A percentile compares a stretch with the other conserved stretches of the same genome.
Conservation (phyloP, 2,113 vertebrate species). For the Pelmatolapia mariae region DNA sequence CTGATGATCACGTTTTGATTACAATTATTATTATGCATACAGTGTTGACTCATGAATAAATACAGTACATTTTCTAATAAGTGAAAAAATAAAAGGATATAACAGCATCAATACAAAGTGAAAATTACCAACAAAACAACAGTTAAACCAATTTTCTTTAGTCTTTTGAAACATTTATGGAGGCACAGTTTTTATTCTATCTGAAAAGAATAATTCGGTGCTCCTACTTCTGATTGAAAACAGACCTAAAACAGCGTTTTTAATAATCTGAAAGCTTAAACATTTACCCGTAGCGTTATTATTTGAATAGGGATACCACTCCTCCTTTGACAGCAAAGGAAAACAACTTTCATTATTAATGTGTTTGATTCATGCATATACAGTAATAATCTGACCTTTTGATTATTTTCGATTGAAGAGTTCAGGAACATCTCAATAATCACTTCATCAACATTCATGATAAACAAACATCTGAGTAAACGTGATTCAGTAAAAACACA, state of each 20-base stretch:
- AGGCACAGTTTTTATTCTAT: neutral
- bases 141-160: neutral
- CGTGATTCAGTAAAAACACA: neutral
- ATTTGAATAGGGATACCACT: neutral
- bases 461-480: neutral
- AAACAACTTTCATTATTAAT: neutral
- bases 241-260: neutral
- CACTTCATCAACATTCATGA: neutral
- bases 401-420: neutral
- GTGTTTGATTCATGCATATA: neutral
- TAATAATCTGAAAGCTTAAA: neutral
- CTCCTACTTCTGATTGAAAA: neutral
- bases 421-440: neutral
- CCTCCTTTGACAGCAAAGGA: neutral
- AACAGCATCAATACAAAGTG: fast-evolving
- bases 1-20: no score
- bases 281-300: neutral
- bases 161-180: neutral
- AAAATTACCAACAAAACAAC: neutral
- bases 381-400: neutral
- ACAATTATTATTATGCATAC: neutral
- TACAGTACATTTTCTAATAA: neutral
- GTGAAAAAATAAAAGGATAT: neutral
- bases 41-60: neutral
- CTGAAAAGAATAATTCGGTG: fast-evolving